Percentiles rank a stretch among this genome's conserved stretches.
Evolutionary conservation across 2,113 vertebrate species (phyloP).

Genomic region (Oryzias curvinotus): DNA sequence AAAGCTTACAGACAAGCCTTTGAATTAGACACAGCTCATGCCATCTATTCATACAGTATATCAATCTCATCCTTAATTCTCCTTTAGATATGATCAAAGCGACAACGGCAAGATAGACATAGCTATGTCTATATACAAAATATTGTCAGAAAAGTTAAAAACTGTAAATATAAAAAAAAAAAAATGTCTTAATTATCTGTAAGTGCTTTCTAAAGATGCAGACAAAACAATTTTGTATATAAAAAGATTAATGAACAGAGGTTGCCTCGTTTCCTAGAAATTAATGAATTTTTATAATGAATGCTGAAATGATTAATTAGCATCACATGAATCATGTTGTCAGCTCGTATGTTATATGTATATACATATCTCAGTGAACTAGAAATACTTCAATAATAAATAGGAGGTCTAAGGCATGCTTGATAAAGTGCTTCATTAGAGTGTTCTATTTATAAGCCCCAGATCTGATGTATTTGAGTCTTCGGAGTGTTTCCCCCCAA

Average conservation of each 20-base stretch:
- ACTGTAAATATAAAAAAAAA: slow-evolving; percentile 11
- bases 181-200: no score
- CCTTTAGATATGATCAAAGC: slow-evolving; percentile 4
- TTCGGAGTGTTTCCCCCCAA: slow-evolving; percentile 22
- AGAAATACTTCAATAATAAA: slow-evolving; percentile 64
- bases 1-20: slow-evolving; percentile 36
- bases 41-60: slow-evolving; percentile 11
- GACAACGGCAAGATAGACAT: background rate
- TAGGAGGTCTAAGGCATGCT: slow-evolving; percentile 46
- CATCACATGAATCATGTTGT: slow-evolving; percentile 64
- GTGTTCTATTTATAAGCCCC: slow-evolving; percentile 59
- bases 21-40: slow-evolving; percentile 9
- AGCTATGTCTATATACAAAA: no score
- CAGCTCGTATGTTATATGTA: slow-evolving; percentile 49
- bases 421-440: slow-evolving; percentile 63
- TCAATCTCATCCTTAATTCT: slow-evolving; percentile 19
- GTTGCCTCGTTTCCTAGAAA: slow-evolving; percentile 48
- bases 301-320: slow-evolving; percentile 62
- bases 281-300: slow-evolving; percentile 52
- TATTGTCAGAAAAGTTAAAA: background rate
- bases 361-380: slow-evolving; percentile 59
- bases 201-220: no score
- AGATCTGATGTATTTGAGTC: slow-evolving; percentile 41
- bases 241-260: slow-evolving; percentile 46
- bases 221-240: slow-evolving; percentile 2